Base-by-base conservation (phyloP, 2,113 vertebrate genomes). In the Brachyhypopomus gauderio region DNA sequence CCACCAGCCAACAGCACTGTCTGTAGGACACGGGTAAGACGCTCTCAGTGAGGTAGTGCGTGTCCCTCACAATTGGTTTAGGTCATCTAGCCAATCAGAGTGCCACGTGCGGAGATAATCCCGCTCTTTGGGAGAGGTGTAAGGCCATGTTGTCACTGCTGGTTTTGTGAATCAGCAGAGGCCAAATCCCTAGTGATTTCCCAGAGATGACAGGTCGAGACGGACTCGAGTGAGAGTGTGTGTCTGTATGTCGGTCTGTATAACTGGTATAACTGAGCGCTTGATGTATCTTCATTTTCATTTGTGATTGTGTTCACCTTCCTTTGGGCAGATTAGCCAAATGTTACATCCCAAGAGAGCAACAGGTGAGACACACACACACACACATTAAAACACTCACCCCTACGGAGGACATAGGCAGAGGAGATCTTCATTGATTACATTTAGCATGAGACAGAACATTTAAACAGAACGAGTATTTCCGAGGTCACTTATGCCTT, bases 31-130 rank as follows among this genome's bases (percentile, higher is more conserved):
- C 22, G 17, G 36, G 79, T 87, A 71, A 81, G 75, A 78, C 77
- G 81, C 79, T 87, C 84, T 86, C 83, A 87, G 77, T 83, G 85
- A 88, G 89, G 86, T 84, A 87, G 86, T 89, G 83, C 90, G 80
- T 73, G 84, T 87, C 90, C 92, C 91, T 90, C 93, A 94, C 93
- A 96, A 95, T 95, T 94, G 93, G 94, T 95, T 97, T 95, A 97
- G 95, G 94, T 95, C 71, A 93, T 92, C 89, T 89, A 93, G 91
- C 94, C 93, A 96, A 96, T 96, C 94, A 96, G 93, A 94, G 91
- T 90, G 93, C 94, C 96, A 97, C 90, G 91, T 95, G 94, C 95
- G 93, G 94, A 91, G 89, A 91, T 97, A 97, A 98, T 97, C 96
- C 84, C 81, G 92, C 90, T 92, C 94, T 95, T 95, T 96, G 93